Percentiles rank a stretch among this genome's conserved stretches.
Evolutionary conservation across 2,888 invertebrate genomes (phyloP).

Genomic region (Hofmannophila pseudospretella): DNA sequence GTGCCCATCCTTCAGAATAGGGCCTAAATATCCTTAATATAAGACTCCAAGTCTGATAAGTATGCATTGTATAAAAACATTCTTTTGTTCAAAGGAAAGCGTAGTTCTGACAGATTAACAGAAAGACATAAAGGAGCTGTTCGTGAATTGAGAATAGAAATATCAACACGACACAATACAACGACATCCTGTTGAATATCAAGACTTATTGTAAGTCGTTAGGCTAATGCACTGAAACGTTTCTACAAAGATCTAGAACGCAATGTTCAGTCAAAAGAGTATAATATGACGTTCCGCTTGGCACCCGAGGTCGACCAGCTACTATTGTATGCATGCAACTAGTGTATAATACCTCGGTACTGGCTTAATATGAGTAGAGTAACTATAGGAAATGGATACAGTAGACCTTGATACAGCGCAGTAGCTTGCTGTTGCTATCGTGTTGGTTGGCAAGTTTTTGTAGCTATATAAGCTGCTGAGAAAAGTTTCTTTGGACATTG

Average conservation of each 20-base stretch:
- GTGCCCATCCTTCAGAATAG: no score
- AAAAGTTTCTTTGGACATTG: no score
- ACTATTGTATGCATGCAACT: background rate
- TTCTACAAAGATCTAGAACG: background rate
- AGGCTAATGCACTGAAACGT: background rate
- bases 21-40: no score
- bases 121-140: no score
- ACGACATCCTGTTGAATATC: background rate
- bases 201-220: background rate
- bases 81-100: no score
- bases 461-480: no score
- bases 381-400: slow-evolving; percentile 24
- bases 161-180: background rate
- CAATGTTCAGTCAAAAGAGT: background rate
- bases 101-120: no score
- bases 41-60: no score
- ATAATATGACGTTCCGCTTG: background rate
- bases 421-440: slow-evolving; percentile 5
- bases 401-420: slow-evolving; percentile 16
- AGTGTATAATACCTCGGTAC: background rate
- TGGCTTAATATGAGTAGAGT: slow-evolving; percentile 16
- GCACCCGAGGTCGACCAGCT: background rate
- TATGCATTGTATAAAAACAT: no score
- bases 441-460: background rate
- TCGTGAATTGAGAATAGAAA: no score